Evolutionary conservation across 2,888 invertebrate genomes (phyloP).

Genomic region (Leptopterna dolabrata): DNA sequence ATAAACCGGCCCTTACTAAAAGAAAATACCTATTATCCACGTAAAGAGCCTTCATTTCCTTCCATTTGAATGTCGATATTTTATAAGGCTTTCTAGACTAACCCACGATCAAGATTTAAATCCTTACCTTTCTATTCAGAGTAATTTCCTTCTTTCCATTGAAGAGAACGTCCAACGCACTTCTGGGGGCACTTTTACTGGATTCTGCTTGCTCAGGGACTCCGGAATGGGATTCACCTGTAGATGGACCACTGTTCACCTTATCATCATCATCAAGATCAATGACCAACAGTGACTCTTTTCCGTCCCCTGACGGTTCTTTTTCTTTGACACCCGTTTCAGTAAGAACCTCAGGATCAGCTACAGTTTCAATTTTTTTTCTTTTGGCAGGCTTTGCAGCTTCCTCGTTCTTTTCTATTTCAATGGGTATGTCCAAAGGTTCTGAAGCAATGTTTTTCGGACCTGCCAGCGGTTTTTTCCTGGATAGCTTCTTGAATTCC

Average conservation of each 20-base stretch:
- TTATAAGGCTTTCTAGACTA: too few relatives aligned
- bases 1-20: too few relatives aligned
- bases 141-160: slow-evolving; percentile 27
- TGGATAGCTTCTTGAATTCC: not conserved
- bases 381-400: not conserved
- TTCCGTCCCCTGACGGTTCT: not conserved
- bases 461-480: not conserved
- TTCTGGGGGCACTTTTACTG: not conserved
- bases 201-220: not conserved
- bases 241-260: not conserved
- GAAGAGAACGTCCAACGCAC: slow-evolving; percentile 17
- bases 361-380: too few relatives aligned
- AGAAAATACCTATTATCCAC: too few relatives aligned
- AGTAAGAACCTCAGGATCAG: not conserved
- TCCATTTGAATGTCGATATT: too few relatives aligned
- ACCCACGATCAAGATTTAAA: too few relatives aligned
- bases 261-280: not conserved
- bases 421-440: not conserved
- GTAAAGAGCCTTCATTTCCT: too few relatives aligned
- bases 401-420: not conserved
- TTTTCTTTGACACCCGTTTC: not conserved
- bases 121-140: slow-evolving; percentile 13
- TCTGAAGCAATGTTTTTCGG: not conserved
- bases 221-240: not conserved
- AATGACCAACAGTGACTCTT: not conserved